phyloP scores from a whole-genome alignment of 2,888 invertebrate species.

The Pseudeuparius sepicola region DNA sequence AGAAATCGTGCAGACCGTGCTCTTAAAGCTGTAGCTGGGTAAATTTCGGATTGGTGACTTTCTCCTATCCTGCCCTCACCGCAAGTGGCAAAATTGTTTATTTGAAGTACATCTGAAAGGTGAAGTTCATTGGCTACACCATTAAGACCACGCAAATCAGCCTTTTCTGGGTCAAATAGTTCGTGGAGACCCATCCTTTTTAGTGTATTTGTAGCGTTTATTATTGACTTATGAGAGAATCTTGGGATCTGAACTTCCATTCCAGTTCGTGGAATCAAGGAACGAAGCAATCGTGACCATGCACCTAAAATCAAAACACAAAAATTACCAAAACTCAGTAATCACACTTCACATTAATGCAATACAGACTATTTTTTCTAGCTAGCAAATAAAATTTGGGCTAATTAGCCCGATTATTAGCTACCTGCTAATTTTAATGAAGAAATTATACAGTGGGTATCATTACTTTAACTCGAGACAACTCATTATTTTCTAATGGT shows the following conservation, averaged over 20 bases:
- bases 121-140: slow-evolving; percentile 69
- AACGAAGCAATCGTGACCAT: slow-evolving; percentile 65
- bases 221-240: slow-evolving; percentile 70
- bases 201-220: slow-evolving; percentile 70
- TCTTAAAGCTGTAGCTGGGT: slow-evolving; percentile 54
- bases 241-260: slow-evolving; percentile 76
- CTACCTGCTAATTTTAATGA: too few species aligned
- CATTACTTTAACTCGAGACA: too few species aligned
- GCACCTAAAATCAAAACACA: slow-evolving; percentile 35
- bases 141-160: slow-evolving; percentile 74
- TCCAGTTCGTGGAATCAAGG: slow-evolving; percentile 63
- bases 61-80: slow-evolving; percentile 63
- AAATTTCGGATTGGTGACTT: slow-evolving; percentile 71
- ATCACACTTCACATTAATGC: too few species aligned
- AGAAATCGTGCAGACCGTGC: slow-evolving; percentile 12
- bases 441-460: too few species aligned
- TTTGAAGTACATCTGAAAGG: slow-evolving; percentile 75
- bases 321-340: not conserved
- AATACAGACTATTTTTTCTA: too few species aligned
- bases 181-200: slow-evolving; percentile 74
- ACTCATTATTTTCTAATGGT: too few species aligned
- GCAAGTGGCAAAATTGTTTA: slow-evolving; percentile 76
- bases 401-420: too few species aligned
- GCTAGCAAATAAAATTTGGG: too few species aligned
- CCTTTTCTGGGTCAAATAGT: slow-evolving; percentile 62